Base-by-base conservation (phyloP, 2,797 vertebrate genomes). In the Psittacula derbiana region DNA sequence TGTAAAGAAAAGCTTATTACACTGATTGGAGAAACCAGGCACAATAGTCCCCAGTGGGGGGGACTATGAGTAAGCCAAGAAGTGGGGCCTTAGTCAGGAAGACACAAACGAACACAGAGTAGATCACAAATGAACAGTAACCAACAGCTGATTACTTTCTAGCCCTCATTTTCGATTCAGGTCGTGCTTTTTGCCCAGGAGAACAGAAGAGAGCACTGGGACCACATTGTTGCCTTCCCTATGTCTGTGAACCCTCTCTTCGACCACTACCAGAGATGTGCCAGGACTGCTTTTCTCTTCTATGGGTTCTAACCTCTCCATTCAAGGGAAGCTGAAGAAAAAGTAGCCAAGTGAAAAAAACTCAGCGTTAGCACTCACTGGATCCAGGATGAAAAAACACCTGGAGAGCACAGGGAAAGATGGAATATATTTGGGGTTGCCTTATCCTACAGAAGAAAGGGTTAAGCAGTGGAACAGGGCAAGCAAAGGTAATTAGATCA, bases 401-500 rank as follows among this genome's bases (percentile, higher is more conserved):
- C 38, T 28, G 18, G 47, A 73, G 33, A 88, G 17, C 36, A 47
- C 4, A 66, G 40, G 36, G n/a, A 58, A 81, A 74, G 58, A 50
- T 18, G 69, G 53, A 55, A 82, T 30, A 6, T 14, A 41, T n/a
- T 38, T 40, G 46, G 47, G 36, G 27, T 27, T 88, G 36, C 23
- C 44, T 86, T 60, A 31, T 41, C n/a, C 38, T 58, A 4, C 33
- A 55, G 49, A 83, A 71, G 41, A 80, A 75, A 44, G 5, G 5
- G 12, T 47, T 80, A 49, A 67, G 33, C 27, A 90, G 31, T 57
- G 20, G 36, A 76, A 81, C 3, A 65, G 52, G 67, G 31, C 36
- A 80, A 88, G 41, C 30, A 80, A 70, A 78, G 44, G 55, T 44
- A 78, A 81, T 72, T 31, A n/a, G 60, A 72, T 88, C 23, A 57